Evolutionary conservation across 2,797 vertebrate species (phyloP).

Genomic region (Arctocebus calabarensis): DNA sequence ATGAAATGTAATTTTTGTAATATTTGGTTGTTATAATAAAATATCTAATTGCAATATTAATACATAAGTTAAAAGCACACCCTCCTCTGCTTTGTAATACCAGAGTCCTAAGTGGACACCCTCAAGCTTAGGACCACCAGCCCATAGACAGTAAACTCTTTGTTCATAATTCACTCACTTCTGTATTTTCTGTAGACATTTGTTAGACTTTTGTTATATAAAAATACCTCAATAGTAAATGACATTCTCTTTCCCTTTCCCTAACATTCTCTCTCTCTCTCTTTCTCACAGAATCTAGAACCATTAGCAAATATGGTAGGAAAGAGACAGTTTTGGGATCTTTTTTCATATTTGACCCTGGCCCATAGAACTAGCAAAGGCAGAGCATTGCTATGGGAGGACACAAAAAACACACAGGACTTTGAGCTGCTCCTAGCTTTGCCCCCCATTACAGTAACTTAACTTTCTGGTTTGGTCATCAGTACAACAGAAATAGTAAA

Average conservation of each 20-base stretch:
- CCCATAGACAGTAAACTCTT: not conserved
- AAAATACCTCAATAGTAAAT: slow-evolving; percentile 9
- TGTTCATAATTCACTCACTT: not conserved
- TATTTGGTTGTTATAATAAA: too few relatives aligned
- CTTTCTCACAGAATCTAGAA: not conserved
- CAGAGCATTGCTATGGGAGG: not conserved
- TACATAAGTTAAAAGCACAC: not conserved
- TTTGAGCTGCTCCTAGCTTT: not conserved
- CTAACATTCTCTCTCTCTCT: not conserved
- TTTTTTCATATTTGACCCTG: slow-evolving; percentile 38
- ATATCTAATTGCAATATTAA: not conserved
- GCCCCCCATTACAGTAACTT: not conserved
- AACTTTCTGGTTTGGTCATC: not conserved
- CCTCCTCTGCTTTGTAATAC: not conserved
- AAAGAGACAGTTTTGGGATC: not conserved
- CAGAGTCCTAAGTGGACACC: not conserved
- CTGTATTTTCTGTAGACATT: not conserved
- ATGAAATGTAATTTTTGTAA: too few relatives aligned
- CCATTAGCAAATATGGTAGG: not conserved
- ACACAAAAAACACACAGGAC: not conserved
- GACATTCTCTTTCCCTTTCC: not conserved
- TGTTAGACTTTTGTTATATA: not conserved
- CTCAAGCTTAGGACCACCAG: not conserved
- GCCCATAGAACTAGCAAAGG: not conserved
- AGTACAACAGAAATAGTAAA: not conserved